Percentiles rank a stretch among this genome's conserved stretches.
These are phyloP conservation scores for Melanotaenia maccullochi DNA, from an alignment of 2,797 vertebrate genomes.

Conservation along the genomic window DNA sequence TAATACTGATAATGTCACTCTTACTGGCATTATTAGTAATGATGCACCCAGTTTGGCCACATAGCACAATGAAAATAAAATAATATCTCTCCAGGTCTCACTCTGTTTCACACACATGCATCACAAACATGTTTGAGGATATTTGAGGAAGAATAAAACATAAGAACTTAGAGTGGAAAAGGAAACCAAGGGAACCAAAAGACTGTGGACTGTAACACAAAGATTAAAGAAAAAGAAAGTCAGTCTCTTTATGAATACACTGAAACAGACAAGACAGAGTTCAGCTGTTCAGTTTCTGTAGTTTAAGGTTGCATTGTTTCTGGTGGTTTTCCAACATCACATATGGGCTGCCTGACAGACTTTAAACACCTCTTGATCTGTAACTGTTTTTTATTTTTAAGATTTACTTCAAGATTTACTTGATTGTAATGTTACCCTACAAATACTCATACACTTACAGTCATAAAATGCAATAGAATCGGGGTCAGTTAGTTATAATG, in stretches of 20 bases:
- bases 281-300: conserved; percentile 11
- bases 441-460: conserved; percentile 11
- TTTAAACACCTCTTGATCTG: conserved; percentile 29
- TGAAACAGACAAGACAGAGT: conserved; percentile 8
- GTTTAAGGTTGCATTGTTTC: neutral
- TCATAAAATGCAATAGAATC: conserved; percentile 33
- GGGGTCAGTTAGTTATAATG: conserved; percentile 57
- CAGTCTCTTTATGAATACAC: conserved; percentile 3
- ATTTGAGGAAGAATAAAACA: conserved; percentile 2
- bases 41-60: neutral
- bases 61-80: conserved; percentile 27
- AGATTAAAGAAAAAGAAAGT: conserved; percentile 6
- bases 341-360: conserved; percentile 7
- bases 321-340: conserved; percentile 13
- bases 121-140: neutral
- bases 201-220: neutral
- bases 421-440: conserved; percentile 3
- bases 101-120: conserved; percentile 2
- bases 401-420: neutral
- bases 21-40: neutral
- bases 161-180: conserved; percentile 9
- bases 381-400: neutral
- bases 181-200: neutral
- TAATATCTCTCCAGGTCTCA: neutral
- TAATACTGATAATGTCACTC: neutral